phyloP scores from a whole-genome alignment of 2,113 vertebrate species.

The Tapirus terrestris region DNA sequence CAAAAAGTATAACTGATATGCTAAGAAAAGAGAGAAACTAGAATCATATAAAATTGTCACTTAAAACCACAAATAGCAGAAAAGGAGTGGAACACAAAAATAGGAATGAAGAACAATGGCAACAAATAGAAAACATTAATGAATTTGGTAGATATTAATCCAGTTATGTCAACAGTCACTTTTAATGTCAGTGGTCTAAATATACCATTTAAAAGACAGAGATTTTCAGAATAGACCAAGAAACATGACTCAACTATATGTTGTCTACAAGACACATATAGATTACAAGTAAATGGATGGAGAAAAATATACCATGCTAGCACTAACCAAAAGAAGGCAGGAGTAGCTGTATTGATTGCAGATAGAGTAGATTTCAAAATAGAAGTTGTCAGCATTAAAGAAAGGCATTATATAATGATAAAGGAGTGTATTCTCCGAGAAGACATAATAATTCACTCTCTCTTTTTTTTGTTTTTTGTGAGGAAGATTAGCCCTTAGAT shows the following conservation, averaged over 20 bases:
- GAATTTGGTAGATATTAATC: background rate
- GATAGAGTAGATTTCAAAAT: background rate
- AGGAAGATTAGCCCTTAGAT: too few species aligned
- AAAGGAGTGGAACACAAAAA: background rate
- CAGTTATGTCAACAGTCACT: background rate
- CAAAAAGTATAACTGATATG: background rate
- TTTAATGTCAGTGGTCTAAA: background rate
- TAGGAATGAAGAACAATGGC: background rate
- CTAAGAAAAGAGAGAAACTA: background rate
- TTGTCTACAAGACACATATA: background rate
- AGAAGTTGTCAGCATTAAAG: background rate
- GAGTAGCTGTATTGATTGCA: background rate
- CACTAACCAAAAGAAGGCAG: background rate
- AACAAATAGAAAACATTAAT: background rate
- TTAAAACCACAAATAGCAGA: background rate
- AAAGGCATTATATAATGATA: background rate
- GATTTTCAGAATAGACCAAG: background rate
- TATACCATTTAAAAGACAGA: background rate
- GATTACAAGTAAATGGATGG: background rate
- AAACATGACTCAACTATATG: background rate
- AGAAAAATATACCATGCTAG: background rate
- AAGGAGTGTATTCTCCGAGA: background rate
- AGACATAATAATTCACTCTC: background rate
- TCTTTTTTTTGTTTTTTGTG: too few species aligned
- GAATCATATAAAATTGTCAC: background rate